phyloP scores from a whole-genome alignment of 2,888 invertebrate species.

The Elgonia sp. region DNA sequence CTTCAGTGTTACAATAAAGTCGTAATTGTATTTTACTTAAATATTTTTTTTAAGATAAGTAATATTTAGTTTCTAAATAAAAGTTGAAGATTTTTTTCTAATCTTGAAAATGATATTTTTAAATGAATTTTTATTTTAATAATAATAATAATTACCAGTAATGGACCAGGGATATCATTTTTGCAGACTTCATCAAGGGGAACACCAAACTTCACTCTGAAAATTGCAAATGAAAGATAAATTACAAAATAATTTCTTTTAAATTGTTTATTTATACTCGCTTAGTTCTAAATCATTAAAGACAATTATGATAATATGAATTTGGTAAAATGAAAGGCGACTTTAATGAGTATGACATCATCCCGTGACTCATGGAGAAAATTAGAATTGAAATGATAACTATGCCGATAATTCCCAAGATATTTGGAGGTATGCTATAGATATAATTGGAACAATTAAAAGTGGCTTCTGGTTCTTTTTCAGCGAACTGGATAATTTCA shows the following conservation, averaged over 20 bases:
- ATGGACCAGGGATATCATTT: slow-evolving; percentile 97
- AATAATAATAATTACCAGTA: slow-evolving; percentile 89
- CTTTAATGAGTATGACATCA: slow-evolving; percentile 41
- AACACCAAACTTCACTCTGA: slow-evolving; percentile 96
- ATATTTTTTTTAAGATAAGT: background rate
- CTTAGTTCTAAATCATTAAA: too few species aligned
- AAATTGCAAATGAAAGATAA: slow-evolving; percentile 21
- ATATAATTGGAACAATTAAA: background rate
- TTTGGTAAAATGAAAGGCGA: slow-evolving; percentile 12
- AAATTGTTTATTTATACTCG: background rate
- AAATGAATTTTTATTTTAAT: background rate
- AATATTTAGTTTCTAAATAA: slow-evolving; percentile 15
- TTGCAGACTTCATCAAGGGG: slow-evolving; percentile 97
- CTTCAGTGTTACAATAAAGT: slow-evolving; percentile 45
- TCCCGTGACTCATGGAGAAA: slow-evolving; percentile 10
- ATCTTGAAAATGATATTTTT: background rate
- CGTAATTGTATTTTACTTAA: background rate
- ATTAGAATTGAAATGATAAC: slow-evolving; percentile 28
- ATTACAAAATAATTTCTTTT: background rate
- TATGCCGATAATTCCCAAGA: background rate
- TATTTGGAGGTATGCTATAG: background rate
- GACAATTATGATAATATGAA: background rate
- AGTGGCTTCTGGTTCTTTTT: background rate
- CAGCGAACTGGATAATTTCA: background rate
- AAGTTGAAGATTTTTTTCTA: too few species aligned